Evolutionary conservation across 2,888 invertebrate genomes (phyloP).

Genomic region (Phengaris arion): DNA sequence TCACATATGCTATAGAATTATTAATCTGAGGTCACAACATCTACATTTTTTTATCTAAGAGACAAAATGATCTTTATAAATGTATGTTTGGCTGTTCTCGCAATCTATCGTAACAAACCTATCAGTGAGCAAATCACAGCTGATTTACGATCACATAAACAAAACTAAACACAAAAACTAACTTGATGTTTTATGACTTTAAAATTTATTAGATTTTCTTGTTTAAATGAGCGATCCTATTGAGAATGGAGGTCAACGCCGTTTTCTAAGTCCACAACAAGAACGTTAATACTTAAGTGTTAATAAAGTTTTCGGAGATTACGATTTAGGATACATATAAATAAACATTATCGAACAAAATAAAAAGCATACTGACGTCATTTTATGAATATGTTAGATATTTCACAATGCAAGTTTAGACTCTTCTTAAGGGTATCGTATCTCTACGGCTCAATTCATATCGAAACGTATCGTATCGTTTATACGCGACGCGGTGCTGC

Average conservation of each 20-base stretch:
- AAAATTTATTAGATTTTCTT: slow-evolving; percentile 8
- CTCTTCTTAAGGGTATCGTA: too few species aligned
- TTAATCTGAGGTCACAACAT: too few species aligned
- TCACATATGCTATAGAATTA: too few species aligned
- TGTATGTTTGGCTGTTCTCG: slow-evolving; percentile 15
- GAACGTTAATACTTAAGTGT: slow-evolving; percentile 12
- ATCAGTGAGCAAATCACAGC: slow-evolving; percentile 22
- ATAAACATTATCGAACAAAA: not conserved
- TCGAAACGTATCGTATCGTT: too few species aligned
- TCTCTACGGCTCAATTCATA: too few species aligned
- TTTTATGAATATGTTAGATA: not conserved
- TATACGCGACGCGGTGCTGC: too few species aligned
- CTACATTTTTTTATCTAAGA: too few species aligned
- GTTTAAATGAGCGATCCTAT: slow-evolving; percentile 16
- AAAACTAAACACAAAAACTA: slow-evolving; percentile 22
- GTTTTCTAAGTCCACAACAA: not conserved
- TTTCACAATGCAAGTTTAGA: not conserved
- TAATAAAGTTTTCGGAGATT: not conserved
- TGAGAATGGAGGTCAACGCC: slow-evolving; percentile 3
- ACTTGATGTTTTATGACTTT: slow-evolving; percentile 21
- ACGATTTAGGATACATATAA: not conserved
- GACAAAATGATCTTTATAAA: not conserved
- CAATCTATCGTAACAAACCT: slow-evolving; percentile 22
- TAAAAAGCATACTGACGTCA: not conserved
- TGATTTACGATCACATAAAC: slow-evolving; percentile 24